Evolutionary conservation across 2,113 vertebrate genomes (phyloP).

Genomic region (Cynopterus brachyotis): DNA sequence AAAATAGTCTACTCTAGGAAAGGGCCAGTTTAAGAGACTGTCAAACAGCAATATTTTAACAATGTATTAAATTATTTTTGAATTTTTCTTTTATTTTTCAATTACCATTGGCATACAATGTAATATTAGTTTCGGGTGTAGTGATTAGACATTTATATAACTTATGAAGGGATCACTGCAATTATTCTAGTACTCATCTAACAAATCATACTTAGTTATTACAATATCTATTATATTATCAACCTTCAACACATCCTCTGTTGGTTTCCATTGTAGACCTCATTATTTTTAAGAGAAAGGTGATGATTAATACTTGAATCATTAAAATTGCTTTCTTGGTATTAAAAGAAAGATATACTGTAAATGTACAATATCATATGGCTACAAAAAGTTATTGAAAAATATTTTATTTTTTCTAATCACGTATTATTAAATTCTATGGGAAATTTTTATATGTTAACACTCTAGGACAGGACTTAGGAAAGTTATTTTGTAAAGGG

Average conservation of each 20-base stretch:
- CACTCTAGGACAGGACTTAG: background rate
- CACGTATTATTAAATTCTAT: background rate
- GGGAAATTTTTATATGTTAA: background rate
- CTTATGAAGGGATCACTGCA: background rate
- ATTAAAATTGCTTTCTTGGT: background rate
- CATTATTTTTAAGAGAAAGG: background rate
- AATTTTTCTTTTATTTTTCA: background rate
- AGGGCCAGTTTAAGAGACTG: background rate
- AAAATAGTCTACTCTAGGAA: constrained; percentile 13
- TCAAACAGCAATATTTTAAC: constrained; percentile 33
- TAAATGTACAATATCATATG: background rate
- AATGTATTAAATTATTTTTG: background rate
- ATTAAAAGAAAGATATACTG: constrained; percentile 10
- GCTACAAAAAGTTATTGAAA: background rate
- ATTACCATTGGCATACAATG: background rate
- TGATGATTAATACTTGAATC: background rate
- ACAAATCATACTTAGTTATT: background rate
- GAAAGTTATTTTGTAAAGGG: background rate
- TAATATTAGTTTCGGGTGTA: background rate
- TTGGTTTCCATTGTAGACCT: background rate
- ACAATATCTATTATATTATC: background rate
- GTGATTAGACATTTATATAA: background rate
- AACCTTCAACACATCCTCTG: background rate
- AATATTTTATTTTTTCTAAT: background rate
- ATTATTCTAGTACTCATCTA: background rate